Percentiles rank a stretch among this genome's conserved stretches.
Conservation (phyloP, 2,113 vertebrate species). For the Chrysemys picta region DNA sequence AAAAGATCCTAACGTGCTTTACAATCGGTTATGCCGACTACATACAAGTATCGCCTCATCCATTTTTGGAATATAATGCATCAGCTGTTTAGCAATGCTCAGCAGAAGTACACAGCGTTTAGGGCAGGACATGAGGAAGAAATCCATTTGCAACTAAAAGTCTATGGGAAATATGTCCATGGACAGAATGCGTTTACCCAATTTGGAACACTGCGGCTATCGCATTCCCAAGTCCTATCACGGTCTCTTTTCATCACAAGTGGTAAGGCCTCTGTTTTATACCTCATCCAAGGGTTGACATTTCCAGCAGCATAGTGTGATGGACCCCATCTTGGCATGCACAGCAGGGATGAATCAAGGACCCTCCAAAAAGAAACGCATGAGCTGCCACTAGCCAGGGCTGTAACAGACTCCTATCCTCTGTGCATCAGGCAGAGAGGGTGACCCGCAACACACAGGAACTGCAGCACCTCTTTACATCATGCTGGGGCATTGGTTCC, state of each 20-base stretch:
- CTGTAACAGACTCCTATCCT: neutral
- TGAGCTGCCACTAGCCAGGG: accelerated
- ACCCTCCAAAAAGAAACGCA: neutral
- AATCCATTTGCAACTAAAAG: neutral
- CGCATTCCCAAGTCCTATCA: neutral
- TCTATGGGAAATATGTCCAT: neutral
- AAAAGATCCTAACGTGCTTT: neutral
- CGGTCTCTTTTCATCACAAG: neutral
- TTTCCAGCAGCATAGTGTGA: neutral
- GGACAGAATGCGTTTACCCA: neutral
- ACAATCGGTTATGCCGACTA: neutral
- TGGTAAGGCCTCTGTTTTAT: neutral
- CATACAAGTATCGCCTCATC: neutral
- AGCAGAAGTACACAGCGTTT: neutral
- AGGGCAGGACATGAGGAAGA: neutral
- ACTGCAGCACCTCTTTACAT: neutral
- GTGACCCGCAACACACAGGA: neutral
- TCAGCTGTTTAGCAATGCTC: neutral
- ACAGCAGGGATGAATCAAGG: neutral
- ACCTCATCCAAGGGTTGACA: neutral
- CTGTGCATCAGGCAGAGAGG: neutral
- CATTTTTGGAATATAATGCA: neutral
- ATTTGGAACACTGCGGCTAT: neutral
- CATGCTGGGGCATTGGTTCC: neutral
- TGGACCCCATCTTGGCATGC: neutral